Evolutionary conservation across 2,888 invertebrate species (phyloP).

Genomic region (Scaptomyza caliginosa): DNA sequence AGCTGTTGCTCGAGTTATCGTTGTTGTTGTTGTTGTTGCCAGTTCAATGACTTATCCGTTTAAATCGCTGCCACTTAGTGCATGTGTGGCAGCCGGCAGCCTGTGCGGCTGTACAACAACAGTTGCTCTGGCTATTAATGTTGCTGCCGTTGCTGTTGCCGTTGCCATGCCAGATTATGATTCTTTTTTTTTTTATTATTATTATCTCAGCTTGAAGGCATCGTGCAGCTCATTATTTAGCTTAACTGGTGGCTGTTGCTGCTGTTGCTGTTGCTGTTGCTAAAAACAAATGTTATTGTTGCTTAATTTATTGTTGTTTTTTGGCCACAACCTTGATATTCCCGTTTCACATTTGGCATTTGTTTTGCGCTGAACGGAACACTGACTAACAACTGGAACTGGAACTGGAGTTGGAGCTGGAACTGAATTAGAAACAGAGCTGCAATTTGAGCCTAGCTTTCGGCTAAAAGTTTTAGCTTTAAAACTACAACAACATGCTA

Average conservation of each 20-base stretch:
- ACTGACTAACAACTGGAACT: too few species aligned
- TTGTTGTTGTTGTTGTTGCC: slow-evolving; percentile 2
- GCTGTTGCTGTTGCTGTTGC: too few species aligned
- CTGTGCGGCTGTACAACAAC: slow-evolving; percentile 39
- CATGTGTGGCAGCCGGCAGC: too few species aligned
- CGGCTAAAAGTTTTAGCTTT: too few species aligned
- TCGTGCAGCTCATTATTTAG: slow-evolving; percentile 9
- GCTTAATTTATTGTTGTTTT: too few species aligned
- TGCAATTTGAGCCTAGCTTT: too few species aligned
- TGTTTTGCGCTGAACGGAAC: too few species aligned
- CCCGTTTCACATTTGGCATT: too few species aligned
- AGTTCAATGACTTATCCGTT: slow-evolving; percentile 41
- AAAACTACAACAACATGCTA: too few species aligned
- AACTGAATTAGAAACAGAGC: too few species aligned
- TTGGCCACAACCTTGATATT: background rate
- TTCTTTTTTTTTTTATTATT: background rate
- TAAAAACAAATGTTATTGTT: too few species aligned
- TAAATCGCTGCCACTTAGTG: slow-evolving; percentile 11
- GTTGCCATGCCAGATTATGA: slow-evolving; percentile 14
- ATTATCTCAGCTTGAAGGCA: slow-evolving; percentile 1
- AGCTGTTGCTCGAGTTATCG: slow-evolving; percentile 16
- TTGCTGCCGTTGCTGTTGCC: slow-evolving; percentile 3
- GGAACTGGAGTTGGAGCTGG: too few species aligned
- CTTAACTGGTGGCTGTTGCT: slow-evolving; percentile 2
- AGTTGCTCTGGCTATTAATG: slow-evolving; percentile 14